Percentiles rank a stretch among this genome's conserved stretches.
Conservation (phyloP, 2,888 invertebrate species). For the Exocentrus adspersus region DNA sequence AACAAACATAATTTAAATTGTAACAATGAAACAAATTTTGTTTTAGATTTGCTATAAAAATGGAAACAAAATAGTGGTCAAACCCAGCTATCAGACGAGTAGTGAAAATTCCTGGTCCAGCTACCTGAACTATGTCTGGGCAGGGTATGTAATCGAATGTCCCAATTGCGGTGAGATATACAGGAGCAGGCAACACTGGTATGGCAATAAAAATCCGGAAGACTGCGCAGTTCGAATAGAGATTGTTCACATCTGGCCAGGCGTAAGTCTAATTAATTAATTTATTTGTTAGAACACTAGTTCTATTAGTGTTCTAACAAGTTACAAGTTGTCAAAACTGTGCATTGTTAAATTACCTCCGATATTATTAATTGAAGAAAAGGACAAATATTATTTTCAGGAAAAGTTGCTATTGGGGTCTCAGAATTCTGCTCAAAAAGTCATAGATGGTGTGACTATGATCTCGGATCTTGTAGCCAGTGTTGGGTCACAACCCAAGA, state of each 20-base stretch:
- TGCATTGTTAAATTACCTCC: slow-evolving; percentile 3
- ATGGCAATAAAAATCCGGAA: slow-evolving; percentile 80
- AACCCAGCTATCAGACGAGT: slow-evolving; percentile 64
- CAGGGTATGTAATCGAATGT: slow-evolving; percentile 82
- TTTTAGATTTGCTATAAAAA: slow-evolving; percentile 59
- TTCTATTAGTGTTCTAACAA: slow-evolving; percentile 49
- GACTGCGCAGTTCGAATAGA: slow-evolving; percentile 73
- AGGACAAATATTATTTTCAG: slow-evolving; percentile 60
- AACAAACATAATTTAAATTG: too few relatives aligned
- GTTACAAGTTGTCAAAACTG: slow-evolving; percentile 31
- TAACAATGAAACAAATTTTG: too few relatives aligned
- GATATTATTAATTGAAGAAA: slow-evolving; percentile 41
- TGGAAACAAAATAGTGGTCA: slow-evolving; percentile 68
- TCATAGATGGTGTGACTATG: slow-evolving; percentile 70
- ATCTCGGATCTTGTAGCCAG: slow-evolving; percentile 70
- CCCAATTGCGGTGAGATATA: slow-evolving; percentile 77
- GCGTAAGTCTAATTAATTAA: slow-evolving; percentile 59
- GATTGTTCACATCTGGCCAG: slow-evolving; percentile 77
- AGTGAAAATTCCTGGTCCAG: slow-evolving; percentile 72
- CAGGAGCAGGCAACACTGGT: slow-evolving; percentile 82
- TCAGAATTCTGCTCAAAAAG: slow-evolving; percentile 63
- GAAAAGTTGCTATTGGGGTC: slow-evolving; percentile 57
- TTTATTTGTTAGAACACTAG: slow-evolving; percentile 48
- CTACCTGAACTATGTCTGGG: slow-evolving; percentile 80
- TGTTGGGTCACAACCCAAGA: slow-evolving; percentile 77